These are phyloP conservation scores for Phalacrocorax brasilianus DNA, from an alignment of 2,113 vertebrate species.

Conservation along the genomic window DNA sequence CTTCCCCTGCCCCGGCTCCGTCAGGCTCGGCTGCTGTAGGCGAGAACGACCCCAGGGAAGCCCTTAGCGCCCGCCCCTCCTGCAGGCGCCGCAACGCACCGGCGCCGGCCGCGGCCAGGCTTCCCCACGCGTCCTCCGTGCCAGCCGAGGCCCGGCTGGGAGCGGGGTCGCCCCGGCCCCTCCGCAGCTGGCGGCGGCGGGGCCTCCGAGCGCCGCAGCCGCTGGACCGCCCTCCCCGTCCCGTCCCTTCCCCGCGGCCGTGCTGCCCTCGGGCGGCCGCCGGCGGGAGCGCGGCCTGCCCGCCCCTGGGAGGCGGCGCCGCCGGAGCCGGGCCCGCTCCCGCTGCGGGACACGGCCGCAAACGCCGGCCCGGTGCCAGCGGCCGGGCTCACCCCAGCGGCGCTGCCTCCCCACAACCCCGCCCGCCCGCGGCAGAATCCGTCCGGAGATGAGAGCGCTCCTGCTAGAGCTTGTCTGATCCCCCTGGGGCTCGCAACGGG, in stretches of 20 bases:
- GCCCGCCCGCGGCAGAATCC: not conserved
- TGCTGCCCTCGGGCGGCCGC: too few relatives aligned
- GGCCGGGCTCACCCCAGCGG: not conserved
- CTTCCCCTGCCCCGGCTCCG: too few relatives aligned
- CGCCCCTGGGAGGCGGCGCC: too few relatives aligned
- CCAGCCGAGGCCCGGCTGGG: not conserved
- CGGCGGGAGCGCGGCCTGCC: too few relatives aligned
- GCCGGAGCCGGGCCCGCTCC: not conserved
- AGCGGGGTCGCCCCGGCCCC: not conserved
- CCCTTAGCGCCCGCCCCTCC: not conserved
- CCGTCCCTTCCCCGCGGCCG: too few relatives aligned
- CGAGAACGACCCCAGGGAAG: too few relatives aligned
- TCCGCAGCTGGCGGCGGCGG: not conserved
- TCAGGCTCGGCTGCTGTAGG: not conserved
- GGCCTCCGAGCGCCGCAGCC: too few relatives aligned
- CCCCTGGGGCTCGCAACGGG: rapidly evolving
- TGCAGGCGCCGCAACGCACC: not conserved
- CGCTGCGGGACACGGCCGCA: not conserved
- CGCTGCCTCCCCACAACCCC: not conserved
- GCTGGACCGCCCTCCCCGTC: too few relatives aligned
- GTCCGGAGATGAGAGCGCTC: rapidly evolving
- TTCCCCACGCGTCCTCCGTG: too few relatives aligned
- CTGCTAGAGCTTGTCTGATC: rapidly evolving
- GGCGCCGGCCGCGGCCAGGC: not conserved
- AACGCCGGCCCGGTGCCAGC: too few relatives aligned